A percentile compares a stretch with the other conserved stretches of the same genome.
Conservation (phyloP, 2,113 vertebrate species). For the Motacilla tschutschensis region DNA sequence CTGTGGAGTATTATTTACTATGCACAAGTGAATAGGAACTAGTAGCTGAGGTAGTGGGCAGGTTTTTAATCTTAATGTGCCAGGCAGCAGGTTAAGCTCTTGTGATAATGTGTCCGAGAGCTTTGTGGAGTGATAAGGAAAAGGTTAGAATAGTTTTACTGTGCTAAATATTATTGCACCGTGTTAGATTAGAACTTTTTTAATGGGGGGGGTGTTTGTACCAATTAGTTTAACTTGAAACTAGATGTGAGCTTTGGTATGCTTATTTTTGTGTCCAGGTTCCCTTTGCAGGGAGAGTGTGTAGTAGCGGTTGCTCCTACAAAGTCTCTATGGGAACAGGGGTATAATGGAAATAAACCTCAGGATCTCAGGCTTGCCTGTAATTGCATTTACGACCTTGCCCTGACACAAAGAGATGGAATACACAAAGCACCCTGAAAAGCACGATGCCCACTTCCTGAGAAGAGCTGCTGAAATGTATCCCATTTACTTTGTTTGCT, state of each 20-base stretch:
- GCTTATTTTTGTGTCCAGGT: neutral
- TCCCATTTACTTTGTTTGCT: neutral
- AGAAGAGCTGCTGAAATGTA: neutral
- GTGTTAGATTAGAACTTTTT: neutral
- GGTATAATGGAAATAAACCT: neutral
- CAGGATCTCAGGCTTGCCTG: neutral
- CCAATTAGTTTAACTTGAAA: conserved; percentile 8
- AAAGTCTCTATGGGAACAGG: neutral
- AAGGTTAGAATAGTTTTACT: neutral
- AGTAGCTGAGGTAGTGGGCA: neutral
- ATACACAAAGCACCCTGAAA: neutral
- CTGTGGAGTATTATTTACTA: neutral
- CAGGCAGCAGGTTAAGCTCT: neutral
- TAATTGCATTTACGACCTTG: neutral
- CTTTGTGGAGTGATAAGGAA: neutral
- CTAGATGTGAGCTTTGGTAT: neutral
- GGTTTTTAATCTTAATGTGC: conserved; percentile 24
- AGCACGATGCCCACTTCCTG: neutral
- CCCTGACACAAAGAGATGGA: neutral
- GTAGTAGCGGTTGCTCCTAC: neutral
- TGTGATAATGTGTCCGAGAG: neutral
- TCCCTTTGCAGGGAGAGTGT: neutral
- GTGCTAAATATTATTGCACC: neutral
- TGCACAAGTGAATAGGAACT: neutral
- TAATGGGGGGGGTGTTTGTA: neutral